These are phyloP conservation scores for Furcifer pardalis DNA, from an alignment of 2,797 vertebrate genomes.

Conservation along the genomic window DNA sequence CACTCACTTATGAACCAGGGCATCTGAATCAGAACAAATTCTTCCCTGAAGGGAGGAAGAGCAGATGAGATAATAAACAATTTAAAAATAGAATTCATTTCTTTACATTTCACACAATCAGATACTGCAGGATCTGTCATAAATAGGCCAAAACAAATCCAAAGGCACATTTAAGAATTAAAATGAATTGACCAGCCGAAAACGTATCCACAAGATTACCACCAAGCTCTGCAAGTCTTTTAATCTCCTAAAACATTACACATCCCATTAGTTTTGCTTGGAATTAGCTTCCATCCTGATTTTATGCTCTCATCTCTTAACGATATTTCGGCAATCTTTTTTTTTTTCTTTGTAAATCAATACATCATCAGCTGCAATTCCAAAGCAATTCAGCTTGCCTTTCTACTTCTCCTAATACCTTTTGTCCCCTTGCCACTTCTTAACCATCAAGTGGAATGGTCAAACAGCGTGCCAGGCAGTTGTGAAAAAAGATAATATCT, in stretches of 20 bases:
- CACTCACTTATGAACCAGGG: background rate
- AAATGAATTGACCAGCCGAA: constrained; percentile 31
- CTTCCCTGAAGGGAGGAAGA: constrained; percentile 8
- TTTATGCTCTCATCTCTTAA: constrained; percentile 47
- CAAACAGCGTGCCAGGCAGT: background rate
- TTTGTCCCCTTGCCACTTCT: constrained; percentile 23
- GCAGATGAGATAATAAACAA: background rate
- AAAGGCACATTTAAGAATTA: constrained; percentile 51
- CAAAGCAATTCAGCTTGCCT: constrained; percentile 22
- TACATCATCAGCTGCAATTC: constrained; percentile 52
- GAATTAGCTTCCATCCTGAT: constrained; percentile 47
- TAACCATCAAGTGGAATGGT: background rate
- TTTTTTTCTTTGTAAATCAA: constrained; percentile 62
- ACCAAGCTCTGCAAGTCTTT: background rate
- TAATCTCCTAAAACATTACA: constrained; percentile 53
- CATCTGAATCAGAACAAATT: constrained; percentile 18
- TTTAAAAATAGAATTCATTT: constrained; percentile 11
- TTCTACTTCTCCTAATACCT: constrained; percentile 38
- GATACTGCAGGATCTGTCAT: constrained; percentile 4
- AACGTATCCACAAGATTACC: constrained; percentile 37
- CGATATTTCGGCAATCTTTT: constrained; percentile 56
- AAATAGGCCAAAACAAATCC: constrained; percentile 39
- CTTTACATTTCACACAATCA: constrained; percentile 22
- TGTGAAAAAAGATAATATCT: constrained; percentile 15
- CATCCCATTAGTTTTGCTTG: constrained; percentile 57